These are phyloP conservation scores for Cyprinella venusta DNA, from an alignment of 2,797 vertebrate genomes.

Conservation along the genomic window DNA sequence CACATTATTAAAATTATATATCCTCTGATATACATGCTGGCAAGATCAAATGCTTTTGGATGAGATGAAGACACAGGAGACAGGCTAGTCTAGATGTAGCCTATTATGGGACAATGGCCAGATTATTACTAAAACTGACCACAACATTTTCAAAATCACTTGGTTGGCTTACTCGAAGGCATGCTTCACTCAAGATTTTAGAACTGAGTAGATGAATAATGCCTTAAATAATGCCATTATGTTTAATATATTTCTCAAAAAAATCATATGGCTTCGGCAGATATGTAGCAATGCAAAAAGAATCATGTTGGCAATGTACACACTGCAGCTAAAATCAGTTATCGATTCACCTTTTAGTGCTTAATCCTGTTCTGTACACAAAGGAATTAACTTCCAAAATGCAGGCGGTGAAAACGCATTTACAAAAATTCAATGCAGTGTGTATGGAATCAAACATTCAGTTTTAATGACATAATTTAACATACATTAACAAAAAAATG, in stretches of 20 bases:
- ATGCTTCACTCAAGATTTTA: neutral
- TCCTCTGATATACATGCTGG: constrained; percentile 67
- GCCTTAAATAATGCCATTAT: neutral
- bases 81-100: constrained; percentile 63
- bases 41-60: constrained; percentile 71
- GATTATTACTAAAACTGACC: constrained; percentile 64
- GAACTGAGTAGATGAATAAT: neutral
- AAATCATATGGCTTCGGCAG: neutral
- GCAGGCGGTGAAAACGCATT: no score
- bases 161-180: neutral
- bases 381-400: no score
- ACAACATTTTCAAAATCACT: constrained; percentile 39
- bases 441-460: no score
- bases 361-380: no score
- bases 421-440: no score
- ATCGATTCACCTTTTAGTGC: no score
- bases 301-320: neutral
- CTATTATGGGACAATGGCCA: constrained; percentile 63
- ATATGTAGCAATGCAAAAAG: neutral
- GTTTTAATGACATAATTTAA: no score
- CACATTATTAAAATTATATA: constrained; percentile 79
- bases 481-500: no score
- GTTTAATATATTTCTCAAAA: neutral
- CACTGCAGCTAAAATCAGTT: neutral
- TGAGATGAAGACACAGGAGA: constrained; percentile 55